A percentile compares a stretch with the other conserved stretches of the same genome.
phyloP scores from a whole-genome alignment of 1,140 invertebrate species.

The Nylanderia fulva region DNA sequence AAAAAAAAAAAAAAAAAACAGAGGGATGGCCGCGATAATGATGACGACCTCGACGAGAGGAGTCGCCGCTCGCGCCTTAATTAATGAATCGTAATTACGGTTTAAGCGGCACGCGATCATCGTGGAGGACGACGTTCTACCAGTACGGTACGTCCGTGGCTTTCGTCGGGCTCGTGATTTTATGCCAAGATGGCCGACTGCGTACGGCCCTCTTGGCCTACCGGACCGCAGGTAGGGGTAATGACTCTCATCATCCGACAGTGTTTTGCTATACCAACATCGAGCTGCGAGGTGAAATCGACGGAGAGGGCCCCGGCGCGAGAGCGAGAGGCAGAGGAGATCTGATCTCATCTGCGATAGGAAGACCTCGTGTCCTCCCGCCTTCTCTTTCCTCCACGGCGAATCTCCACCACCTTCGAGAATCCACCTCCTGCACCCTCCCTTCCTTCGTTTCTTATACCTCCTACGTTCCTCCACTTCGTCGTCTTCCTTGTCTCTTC shows the following conservation, averaged over 20 bases:
- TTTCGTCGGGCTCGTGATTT: constrained; percentile 68
- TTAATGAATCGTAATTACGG: constrained; percentile 83
- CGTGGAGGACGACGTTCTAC: constrained; percentile 73
- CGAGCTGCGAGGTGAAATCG: constrained; percentile 66
- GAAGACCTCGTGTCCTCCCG: constrained; percentile 78
- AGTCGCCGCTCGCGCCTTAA: constrained; percentile 79
- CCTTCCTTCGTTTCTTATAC: neutral
- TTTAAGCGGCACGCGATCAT: constrained; percentile 80
- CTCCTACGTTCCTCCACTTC: constrained; percentile 25
- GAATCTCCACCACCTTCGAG: constrained; percentile 60
- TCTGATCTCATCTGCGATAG: constrained; percentile 83
- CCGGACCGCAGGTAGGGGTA: constrained; percentile 81
- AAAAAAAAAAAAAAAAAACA: neutral
- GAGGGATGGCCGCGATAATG: too few species aligned
- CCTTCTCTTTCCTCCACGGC: constrained; percentile 60
- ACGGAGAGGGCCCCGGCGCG: constrained; percentile 41
- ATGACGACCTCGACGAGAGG: neutral
- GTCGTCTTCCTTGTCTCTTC: constrained; percentile 33
- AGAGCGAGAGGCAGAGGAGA: constrained; percentile 76
- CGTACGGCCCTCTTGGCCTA: constrained; percentile 77
- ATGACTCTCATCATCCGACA: constrained; percentile 85
- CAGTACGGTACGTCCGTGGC: constrained; percentile 63
- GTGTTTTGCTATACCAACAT: constrained; percentile 85
- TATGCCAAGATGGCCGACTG: constrained; percentile 83
- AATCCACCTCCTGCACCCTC: constrained; percentile 68